phyloP scores from a whole-genome alignment of 1,140 invertebrate genomes.

The Branchinecta lindahli region DNA sequence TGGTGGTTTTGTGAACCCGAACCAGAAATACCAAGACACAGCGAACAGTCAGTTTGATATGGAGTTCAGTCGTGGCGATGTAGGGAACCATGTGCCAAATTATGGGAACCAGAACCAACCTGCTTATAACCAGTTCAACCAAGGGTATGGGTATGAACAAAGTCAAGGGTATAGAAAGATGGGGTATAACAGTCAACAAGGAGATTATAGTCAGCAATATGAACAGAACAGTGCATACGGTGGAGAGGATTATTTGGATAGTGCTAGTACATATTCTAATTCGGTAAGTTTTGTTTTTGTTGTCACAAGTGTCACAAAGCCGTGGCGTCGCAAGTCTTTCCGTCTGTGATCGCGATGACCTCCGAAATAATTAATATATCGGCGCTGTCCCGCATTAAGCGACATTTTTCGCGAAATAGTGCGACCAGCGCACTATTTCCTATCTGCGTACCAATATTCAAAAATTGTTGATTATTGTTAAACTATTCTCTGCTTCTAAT shows the following conservation, averaged over 20 bases:
- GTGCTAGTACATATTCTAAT: neutral
- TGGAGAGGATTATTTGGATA: neutral
- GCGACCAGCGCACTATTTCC: no score
- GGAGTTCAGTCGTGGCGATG: neutral
- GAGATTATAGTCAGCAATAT: neutral
- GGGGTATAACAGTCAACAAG: neutral
- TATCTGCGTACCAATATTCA: no score
- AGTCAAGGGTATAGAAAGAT: neutral
- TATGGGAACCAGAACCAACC: neutral
- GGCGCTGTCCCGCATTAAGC: no score
- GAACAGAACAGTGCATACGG: neutral
- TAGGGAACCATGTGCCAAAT: neutral
- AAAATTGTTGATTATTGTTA: no score
- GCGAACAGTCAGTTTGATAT: neutral
- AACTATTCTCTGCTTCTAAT: no score
- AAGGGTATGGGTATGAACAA: neutral
- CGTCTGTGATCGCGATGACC: no score
- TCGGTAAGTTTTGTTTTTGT: neutral
- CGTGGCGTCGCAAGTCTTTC: no score
- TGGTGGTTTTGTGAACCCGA: conserved; percentile 1
- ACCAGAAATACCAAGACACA: neutral
- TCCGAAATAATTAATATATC: no score
- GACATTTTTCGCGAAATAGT: no score
- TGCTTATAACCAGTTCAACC: neutral
- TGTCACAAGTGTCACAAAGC: no score